These are phyloP conservation scores for Drosophila phalerata DNA, from an alignment of 2,888 invertebrate species.

Conservation along the genomic window DNA sequence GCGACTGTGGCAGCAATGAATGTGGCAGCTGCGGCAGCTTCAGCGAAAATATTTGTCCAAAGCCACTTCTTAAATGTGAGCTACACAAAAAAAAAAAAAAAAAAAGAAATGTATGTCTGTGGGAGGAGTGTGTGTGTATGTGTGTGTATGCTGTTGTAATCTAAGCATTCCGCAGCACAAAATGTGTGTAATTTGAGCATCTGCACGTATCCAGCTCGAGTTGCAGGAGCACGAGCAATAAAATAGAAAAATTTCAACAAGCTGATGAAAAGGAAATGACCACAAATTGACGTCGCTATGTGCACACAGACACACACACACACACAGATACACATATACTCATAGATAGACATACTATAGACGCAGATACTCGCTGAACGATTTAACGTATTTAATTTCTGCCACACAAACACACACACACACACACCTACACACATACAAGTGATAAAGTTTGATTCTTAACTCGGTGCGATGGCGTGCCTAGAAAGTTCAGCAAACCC, in stretches of 20 bases:
- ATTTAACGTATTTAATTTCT: constrained; percentile 78
- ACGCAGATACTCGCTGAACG: constrained; percentile 39
- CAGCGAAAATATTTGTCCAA: constrained; percentile 51
- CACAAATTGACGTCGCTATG: constrained; percentile 73
- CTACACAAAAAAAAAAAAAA: too few species aligned
- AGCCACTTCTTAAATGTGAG: constrained; percentile 49
- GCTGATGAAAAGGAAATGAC: constrained; percentile 81
- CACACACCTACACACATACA: constrained; percentile 6
- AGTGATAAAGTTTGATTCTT: constrained; percentile 16
- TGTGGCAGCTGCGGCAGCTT: constrained; percentile 23
- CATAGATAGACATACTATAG: too few species aligned
- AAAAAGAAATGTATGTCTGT: constrained; percentile 22
- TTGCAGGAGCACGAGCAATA: constrained; percentile 49
- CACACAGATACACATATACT: constrained; percentile 5
- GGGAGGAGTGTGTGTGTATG: constrained; percentile 9
- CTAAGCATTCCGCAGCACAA: constrained; percentile 50
- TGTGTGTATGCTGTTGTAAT: constrained; percentile 37
- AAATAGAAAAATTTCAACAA: constrained; percentile 60
- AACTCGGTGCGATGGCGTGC: constrained; percentile 48
- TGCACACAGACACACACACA: constrained; percentile 36
- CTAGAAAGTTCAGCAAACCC: constrained; percentile 62
- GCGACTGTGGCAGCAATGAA: background rate
- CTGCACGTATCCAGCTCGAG: constrained; percentile 67
- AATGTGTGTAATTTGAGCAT: constrained; percentile 54
- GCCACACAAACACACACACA: constrained; percentile 20